Conservation (phyloP, 2,888 invertebrate species). For the Netelia fuscicornis region DNA sequence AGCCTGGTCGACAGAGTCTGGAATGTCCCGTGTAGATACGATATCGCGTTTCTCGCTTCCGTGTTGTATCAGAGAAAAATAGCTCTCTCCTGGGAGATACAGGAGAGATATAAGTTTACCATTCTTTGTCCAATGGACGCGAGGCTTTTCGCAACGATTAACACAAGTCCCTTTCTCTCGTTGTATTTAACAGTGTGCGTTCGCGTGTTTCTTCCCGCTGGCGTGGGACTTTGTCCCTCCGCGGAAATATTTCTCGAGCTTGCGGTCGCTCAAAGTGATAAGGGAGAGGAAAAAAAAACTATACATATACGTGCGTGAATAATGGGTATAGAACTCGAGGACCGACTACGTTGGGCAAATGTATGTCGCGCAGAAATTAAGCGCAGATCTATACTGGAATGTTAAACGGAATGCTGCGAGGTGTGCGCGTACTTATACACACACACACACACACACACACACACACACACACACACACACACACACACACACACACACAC, state of each 20-base stretch:
- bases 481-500: too few species aligned
- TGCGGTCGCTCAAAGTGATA: constrained; percentile 27
- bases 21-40: background rate
- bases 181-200: background rate
- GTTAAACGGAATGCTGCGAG: constrained; percentile 42
- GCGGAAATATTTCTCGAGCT: constrained; percentile 28
- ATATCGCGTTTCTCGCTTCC: constrained; percentile 8
- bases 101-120: constrained; percentile 58
- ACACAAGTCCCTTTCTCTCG: constrained; percentile 22
- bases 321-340: constrained; percentile 18
- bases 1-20: too few species aligned
- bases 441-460: too few species aligned
- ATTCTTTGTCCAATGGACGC: constrained; percentile 58
- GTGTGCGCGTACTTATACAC: constrained; percentile 15
- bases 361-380: constrained; percentile 53
- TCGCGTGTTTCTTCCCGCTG: constrained; percentile 13
- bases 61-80: constrained; percentile 22
- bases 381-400: constrained; percentile 39
- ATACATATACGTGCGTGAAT: background rate
- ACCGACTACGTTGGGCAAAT: constrained; percentile 16
- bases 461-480: too few species aligned
- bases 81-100: constrained; percentile 39
- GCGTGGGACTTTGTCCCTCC: background rate
- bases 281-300: background rate
- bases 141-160: constrained; percentile 61